Percentiles rank a stretch among this genome's conserved stretches.
Conservation (phyloP, 1,140 invertebrate species). For the Diuraphis noxia region DNA sequence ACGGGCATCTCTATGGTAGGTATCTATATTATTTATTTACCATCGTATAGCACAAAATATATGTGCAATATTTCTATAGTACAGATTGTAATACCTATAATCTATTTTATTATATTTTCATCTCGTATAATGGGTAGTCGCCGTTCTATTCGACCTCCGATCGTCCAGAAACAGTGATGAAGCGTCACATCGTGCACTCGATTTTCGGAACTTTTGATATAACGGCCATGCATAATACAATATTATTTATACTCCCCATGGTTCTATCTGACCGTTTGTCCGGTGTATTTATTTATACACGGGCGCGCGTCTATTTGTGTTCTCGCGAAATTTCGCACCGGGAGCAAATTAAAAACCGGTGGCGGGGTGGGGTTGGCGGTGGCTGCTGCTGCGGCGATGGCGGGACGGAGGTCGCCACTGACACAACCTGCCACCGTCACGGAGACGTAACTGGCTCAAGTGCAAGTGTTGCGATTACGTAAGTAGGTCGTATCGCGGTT, state of each 20-base stretch:
- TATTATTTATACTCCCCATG: background rate
- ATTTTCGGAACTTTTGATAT: too few relatives aligned
- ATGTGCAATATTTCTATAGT: background rate
- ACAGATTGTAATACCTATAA: too few relatives aligned
- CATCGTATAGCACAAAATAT: too few relatives aligned
- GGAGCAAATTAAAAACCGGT: background rate
- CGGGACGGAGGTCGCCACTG: constrained; percentile 32
- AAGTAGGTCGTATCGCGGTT: constrained; percentile 53
- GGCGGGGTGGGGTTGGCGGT: background rate
- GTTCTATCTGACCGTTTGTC: background rate
- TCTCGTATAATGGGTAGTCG: too few relatives aligned
- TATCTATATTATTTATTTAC: background rate
- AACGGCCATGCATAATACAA: background rate
- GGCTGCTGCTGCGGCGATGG: background rate
- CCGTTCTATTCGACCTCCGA: too few relatives aligned
- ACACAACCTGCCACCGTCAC: constrained; percentile 50
- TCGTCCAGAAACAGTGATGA: too few relatives aligned
- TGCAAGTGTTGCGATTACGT: constrained; percentile 54
- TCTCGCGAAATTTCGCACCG: background rate
- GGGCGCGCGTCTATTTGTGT: background rate
- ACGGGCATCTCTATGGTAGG: background rate
- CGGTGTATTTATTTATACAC: background rate
- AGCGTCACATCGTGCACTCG: too few relatives aligned
- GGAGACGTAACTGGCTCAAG: constrained; percentile 53
- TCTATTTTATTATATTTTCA: too few relatives aligned